These are phyloP conservation scores for Fistularia tabacaria DNA, from an alignment of 2,797 vertebrate species.

Conservation along the genomic window DNA sequence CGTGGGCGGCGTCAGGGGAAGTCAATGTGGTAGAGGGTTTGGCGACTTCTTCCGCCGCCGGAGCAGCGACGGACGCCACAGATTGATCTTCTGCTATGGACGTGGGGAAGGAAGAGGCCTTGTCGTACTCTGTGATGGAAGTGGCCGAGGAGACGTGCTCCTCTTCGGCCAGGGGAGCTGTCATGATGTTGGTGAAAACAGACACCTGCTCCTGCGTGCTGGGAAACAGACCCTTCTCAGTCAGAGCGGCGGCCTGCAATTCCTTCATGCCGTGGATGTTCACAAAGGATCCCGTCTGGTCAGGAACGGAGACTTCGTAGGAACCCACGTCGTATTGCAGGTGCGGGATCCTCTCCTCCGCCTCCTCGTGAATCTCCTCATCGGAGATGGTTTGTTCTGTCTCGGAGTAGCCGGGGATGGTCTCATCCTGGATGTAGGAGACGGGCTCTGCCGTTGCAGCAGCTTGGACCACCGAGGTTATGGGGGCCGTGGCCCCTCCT, in stretches of 20 bases:
- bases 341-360: slow-evolving; percentile 89
- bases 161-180: slow-evolving; percentile 94
- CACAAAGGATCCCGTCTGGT: slow-evolving; percentile 83
- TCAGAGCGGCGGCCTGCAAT: slow-evolving; percentile 74
- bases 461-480: slow-evolving; percentile 67
- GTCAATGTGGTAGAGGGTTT: slow-evolving; percentile 80
- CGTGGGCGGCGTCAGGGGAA: slow-evolving; percentile 79
- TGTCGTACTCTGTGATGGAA: slow-evolving; percentile 97
- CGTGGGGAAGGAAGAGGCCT: slow-evolving; percentile 91
- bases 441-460: slow-evolving; percentile 77
- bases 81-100: slow-evolving; percentile 96
- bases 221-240: slow-evolving; percentile 76
- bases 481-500: slow-evolving; percentile 60
- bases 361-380: slow-evolving; percentile 96
- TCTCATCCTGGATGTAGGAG: slow-evolving; percentile 96
- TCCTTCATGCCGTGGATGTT: slow-evolving; percentile 79
- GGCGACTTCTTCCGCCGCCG: slow-evolving; percentile 85
- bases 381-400: slow-evolving; percentile 99
- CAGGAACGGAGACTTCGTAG: slow-evolving; percentile 88
- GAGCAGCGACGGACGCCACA: slow-evolving; percentile 82
- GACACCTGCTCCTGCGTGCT: slow-evolving; percentile 82
- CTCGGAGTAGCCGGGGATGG: slow-evolving; percentile 94
- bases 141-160: slow-evolving; percentile 96
- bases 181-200: slow-evolving; percentile 88
- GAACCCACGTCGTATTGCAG: slow-evolving; percentile 84